Percentiles rank a stretch among this genome's conserved stretches.
phyloP scores from a whole-genome alignment of 2,888 invertebrate genomes.

The Hirudinaria manillensis region DNA sequence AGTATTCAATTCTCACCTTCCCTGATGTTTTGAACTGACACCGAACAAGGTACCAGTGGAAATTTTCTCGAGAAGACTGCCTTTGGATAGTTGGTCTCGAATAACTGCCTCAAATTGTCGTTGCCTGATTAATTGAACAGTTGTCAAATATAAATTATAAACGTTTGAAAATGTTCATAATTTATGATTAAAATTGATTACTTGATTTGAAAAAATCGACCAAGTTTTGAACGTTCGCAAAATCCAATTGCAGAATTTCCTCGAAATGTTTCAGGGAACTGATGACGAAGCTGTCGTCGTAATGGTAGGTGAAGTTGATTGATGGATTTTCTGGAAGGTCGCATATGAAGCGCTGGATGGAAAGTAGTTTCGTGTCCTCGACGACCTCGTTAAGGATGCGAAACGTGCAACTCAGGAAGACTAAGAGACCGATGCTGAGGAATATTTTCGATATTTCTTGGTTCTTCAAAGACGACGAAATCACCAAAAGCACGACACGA shows the following conservation, averaged over 20 bases:
- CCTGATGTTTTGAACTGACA: not conserved
- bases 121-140: not conserved
- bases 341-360: slow-evolving; percentile 4
- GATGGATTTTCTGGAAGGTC: not conserved
- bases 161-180: not conserved
- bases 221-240: slow-evolving; percentile 6
- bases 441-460: slow-evolving; percentile 15
- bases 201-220: slow-evolving; percentile 6
- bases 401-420: slow-evolving; percentile 1
- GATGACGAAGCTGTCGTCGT: not conserved
- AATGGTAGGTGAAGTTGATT: slow-evolving; percentile 12
- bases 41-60: not conserved
- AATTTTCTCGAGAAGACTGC: not conserved
- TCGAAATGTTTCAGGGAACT: not conserved
- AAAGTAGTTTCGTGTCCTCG: not conserved
- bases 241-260: not conserved
- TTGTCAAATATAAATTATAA: not conserved
- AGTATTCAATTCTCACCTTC: slow-evolving; percentile 11
- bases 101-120: slow-evolving; percentile 2
- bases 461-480: not conserved
- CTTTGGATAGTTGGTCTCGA: not conserved
- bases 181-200: not conserved
- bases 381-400: slow-evolving; percentile 6
- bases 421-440: not conserved
- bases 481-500: slow-evolving; percentile 10